A percentile compares a stretch with the other conserved stretches of the same genome.
phyloP scores from a whole-genome alignment of 1,140 invertebrate genomes.

The Alviniconcha marisindica region DNA sequence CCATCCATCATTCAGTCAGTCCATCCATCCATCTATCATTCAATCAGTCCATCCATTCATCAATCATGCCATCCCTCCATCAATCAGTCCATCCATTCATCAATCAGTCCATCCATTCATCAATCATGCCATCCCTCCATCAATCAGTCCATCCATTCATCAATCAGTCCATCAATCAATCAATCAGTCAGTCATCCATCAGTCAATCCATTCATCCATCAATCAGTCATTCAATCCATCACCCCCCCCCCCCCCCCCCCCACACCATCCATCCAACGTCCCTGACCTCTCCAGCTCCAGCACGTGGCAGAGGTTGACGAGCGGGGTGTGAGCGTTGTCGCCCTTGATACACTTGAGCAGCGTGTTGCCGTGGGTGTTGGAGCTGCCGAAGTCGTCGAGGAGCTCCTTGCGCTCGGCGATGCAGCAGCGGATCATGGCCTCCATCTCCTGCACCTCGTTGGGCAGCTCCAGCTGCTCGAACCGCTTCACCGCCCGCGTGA shows the following conservation, averaged over 20 bases:
- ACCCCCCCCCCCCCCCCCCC: not conserved
- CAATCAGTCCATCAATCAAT: too few relatives aligned
- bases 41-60: too few relatives aligned
- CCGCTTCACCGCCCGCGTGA: constrained; percentile 77
- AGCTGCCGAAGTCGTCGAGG: constrained; percentile 88
- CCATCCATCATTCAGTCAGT: too few relatives aligned
- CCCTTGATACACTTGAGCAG: constrained; percentile 80
- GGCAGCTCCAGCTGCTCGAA: constrained; percentile 88
- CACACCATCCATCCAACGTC: not conserved
- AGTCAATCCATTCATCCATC: not conserved
- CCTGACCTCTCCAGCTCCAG: constrained; percentile 91
- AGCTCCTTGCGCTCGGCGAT: constrained; percentile 80
- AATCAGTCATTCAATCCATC: not conserved
- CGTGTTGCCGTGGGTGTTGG: constrained; percentile 89
- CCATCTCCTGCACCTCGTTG: constrained; percentile 84
- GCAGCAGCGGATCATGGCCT: constrained; percentile 70
- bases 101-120: too few relatives aligned
- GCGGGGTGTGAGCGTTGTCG: constrained; percentile 67
- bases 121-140: too few relatives aligned
- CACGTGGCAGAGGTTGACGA: constrained; percentile 84
- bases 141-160: too few relatives aligned
- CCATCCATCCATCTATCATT: too few relatives aligned
- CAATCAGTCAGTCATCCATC: not conserved
- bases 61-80: too few relatives aligned
- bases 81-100: too few relatives aligned